A percentile compares a stretch with the other conserved stretches of the same genome.
Evolutionary conservation across 35 echinoderm and acorn worm species (phyloP).

Genomic region (Holothuria glaberrima): DNA sequence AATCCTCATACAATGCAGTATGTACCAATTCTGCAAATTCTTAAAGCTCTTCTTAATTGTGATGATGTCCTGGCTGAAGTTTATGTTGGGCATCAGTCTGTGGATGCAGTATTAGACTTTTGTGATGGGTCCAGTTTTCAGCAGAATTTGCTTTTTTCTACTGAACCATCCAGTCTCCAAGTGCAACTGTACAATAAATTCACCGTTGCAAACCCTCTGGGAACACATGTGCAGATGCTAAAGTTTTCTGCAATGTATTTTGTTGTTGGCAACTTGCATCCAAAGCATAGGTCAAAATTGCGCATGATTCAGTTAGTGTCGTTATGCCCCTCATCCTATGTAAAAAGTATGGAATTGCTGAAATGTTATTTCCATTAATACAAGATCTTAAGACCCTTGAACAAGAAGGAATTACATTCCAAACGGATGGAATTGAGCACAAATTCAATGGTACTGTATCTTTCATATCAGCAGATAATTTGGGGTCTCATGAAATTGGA

Average conservation of each 20-base stretch:
- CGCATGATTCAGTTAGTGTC: conserved; percentile 15
- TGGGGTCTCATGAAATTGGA: no score
- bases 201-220: conserved; percentile 35
- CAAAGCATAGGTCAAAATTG: conserved; percentile 29
- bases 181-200: conserved; percentile 52
- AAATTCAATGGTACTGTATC: no score
- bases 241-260: conserved; percentile 57
- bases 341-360: no score
- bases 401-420: no score
- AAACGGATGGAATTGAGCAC: no score
- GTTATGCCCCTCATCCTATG: conserved; percentile 36
- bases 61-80: conserved; percentile 46
- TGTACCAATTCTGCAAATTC: conserved; percentile 1
- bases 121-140: conserved; percentile 47
- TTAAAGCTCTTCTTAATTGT: not conserved
- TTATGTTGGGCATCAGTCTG: not conserved
- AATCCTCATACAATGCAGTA: not conserved
- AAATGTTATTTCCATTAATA: no score
- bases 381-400: no score
- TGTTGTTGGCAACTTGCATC: conserved; percentile 46
- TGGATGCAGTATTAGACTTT: not conserved
- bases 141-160: conserved; percentile 29
- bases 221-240: conserved; percentile 44
- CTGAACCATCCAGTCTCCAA: conserved; percentile 42
- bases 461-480: no score